These are phyloP conservation scores for Drosophila bocqueti DNA, from an alignment of 1,140 invertebrate genomes.

Conservation along the genomic window DNA sequence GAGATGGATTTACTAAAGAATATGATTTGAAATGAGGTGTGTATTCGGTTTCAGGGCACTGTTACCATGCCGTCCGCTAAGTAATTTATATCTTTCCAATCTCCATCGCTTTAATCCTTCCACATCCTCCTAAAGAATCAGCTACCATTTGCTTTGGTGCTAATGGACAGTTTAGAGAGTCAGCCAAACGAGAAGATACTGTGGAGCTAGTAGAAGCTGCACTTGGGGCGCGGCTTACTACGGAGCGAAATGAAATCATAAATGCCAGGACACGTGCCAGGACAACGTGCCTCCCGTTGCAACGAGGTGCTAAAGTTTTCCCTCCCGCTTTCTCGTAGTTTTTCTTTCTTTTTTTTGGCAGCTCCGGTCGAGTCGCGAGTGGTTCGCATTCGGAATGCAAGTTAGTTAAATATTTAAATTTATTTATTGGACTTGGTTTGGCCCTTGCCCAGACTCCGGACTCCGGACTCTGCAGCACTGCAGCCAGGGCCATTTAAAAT, in stretches of 20 bases:
- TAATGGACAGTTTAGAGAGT: slow-evolving; percentile 71
- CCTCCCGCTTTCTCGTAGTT: slow-evolving; percentile 5
- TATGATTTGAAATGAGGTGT: not conserved
- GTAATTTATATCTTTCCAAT: not conserved
- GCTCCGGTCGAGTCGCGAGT: slow-evolving; percentile 34
- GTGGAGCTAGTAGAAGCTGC: slow-evolving; percentile 17
- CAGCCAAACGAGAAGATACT: slow-evolving; percentile 36
- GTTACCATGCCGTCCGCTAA: not conserved
- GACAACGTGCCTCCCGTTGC: slow-evolving; percentile 50
- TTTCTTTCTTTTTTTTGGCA: slow-evolving; percentile 20
- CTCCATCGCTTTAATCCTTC: not conserved
- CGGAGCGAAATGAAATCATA: slow-evolving; percentile 72
- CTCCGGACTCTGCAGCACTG: not conserved
- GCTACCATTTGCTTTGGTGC: slow-evolving; percentile 60
- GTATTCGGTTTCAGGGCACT: too few relatives aligned
- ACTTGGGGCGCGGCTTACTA: slow-evolving; percentile 18
- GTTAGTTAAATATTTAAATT: slow-evolving; percentile 82
- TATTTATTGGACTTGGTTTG: slow-evolving; percentile 67
- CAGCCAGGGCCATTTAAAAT: slow-evolving; percentile 64
- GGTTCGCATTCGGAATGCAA: slow-evolving; percentile 43
- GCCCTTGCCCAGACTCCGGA: not conserved
- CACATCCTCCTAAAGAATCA: slow-evolving; percentile 46
- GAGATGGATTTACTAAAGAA: not conserved
- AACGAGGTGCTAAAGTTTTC: slow-evolving; percentile 71
- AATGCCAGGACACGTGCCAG: slow-evolving; percentile 72